Conservation (phyloP, 2,888 invertebrate genomes). For the Archaeoteleia sp. region DNA sequence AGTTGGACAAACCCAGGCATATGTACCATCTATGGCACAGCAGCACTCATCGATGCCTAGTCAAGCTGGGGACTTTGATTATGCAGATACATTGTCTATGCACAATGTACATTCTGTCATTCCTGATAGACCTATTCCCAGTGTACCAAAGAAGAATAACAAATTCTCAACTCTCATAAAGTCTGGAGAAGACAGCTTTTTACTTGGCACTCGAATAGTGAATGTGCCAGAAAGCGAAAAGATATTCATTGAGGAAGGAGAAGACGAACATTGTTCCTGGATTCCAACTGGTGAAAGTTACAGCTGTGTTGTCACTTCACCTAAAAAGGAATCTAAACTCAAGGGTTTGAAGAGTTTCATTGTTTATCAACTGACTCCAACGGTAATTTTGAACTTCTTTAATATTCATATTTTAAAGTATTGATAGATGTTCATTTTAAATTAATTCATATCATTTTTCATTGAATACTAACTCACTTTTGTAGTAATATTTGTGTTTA, state of each 20-base stretch:
- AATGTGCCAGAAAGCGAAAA: slow-evolving; percentile 82
- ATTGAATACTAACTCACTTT: no score
- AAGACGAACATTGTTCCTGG: slow-evolving; percentile 87
- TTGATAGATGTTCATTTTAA: no score
- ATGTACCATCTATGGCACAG: slow-evolving; percentile 70
- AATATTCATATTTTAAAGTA: no score
- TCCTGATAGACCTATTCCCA: slow-evolving; percentile 77
- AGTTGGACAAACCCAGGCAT: slow-evolving; percentile 79
- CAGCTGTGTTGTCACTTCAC: slow-evolving; percentile 91
- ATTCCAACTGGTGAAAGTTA: slow-evolving; percentile 84
- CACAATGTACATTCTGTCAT: slow-evolving; percentile 78
- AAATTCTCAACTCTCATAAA: slow-evolving; percentile 94
- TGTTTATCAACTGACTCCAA: slow-evolving; percentile 96
- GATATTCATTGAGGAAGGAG: slow-evolving; percentile 82
- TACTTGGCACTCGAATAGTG: slow-evolving; percentile 85
- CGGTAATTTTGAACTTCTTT: no score
- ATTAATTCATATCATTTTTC: no score
- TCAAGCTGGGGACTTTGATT: slow-evolving; percentile 64
- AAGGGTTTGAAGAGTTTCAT: slow-evolving; percentile 98
- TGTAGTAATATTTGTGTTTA: no score
- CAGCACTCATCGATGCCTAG: slow-evolving; percentile 69
- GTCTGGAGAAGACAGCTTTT: slow-evolving; percentile 91
- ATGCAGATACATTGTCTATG: slow-evolving; percentile 76
- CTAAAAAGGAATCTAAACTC: slow-evolving; percentile 97
- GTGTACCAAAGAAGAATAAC: slow-evolving; percentile 82